Evolutionary conservation across 2,797 vertebrate species (phyloP).

Genomic region (Sebastes taczanowskii): DNA sequence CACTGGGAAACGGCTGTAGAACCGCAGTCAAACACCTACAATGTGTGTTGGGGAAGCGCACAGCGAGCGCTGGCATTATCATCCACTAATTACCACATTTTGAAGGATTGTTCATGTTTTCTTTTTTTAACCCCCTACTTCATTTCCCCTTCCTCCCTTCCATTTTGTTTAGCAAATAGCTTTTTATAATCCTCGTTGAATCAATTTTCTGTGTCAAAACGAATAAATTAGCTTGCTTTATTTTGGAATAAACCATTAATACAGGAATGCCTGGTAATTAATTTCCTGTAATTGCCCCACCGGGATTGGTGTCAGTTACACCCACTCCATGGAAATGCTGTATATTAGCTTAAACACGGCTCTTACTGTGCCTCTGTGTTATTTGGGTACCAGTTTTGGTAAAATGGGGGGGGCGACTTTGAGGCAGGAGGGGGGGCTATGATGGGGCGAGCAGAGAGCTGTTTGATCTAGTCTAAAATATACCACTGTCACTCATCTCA

Average conservation of each 20-base stretch:
- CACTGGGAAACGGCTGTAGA: conserved; percentile 47
- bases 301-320: conserved; percentile 83
- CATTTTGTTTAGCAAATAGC: conserved; percentile 83
- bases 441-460: background rate
- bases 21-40: conserved; percentile 55
- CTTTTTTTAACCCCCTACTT: conserved; percentile 79
- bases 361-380: conserved; percentile 61
- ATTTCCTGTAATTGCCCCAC: conserved; percentile 85
- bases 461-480: conserved; percentile 40
- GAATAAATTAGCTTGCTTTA: conserved; percentile 84
- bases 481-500: conserved; percentile 11
- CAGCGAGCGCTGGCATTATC: conserved; percentile 59
- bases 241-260: conserved; percentile 84
- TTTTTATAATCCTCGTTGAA: conserved; percentile 81
- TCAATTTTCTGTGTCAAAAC: conserved; percentile 82
- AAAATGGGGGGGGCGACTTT: no score
- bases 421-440: background rate
- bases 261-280: conserved; percentile 82
- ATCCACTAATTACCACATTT: conserved; percentile 76
- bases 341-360: conserved; percentile 74
- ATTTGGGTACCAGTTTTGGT: no score
- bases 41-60: conserved; percentile 44
- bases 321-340: conserved; percentile 77
- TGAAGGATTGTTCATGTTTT: conserved; percentile 72
- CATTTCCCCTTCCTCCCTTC: conserved; percentile 68